A percentile compares a stretch with the other conserved stretches of the same genome.
Conservation (phyloP, 2,113 vertebrate genomes). For the Scomber japonicus region DNA sequence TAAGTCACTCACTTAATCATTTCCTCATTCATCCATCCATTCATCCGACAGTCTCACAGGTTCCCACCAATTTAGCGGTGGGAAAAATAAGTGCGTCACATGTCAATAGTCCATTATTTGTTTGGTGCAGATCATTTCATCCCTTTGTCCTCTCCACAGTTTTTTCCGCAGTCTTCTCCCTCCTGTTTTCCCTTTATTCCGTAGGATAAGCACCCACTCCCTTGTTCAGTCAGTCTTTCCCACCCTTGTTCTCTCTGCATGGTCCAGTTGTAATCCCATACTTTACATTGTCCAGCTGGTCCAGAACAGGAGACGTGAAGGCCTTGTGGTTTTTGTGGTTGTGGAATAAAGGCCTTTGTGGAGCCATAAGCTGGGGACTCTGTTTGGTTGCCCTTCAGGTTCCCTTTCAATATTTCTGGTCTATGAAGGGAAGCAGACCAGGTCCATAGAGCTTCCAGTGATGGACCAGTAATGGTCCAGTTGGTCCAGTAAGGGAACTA, state of each 20-base stretch:
- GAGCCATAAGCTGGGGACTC: conserved; percentile 37
- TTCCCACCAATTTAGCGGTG: conserved; percentile 68
- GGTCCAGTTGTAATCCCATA: conserved; percentile 75
- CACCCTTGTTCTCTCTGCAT: conserved; percentile 45
- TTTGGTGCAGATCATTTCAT: conserved; percentile 57
- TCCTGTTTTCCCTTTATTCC: conserved; percentile 66
- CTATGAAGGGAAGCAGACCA: conserved; percentile 54
- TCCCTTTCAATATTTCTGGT: conserved; percentile 67
- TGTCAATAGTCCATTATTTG: conserved; percentile 68
- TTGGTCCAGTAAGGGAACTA: conserved; percentile 59
- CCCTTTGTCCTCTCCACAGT: conserved; percentile 49
- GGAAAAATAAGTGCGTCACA: conserved; percentile 81
- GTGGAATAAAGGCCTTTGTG: conserved; percentile 55
- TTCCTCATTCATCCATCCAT: conserved; percentile 48
- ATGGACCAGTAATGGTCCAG: conserved; percentile 44
- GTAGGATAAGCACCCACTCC: conserved; percentile 63
- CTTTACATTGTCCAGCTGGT: conserved; percentile 68
- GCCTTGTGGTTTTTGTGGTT: conserved; percentile 61
- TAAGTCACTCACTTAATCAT: conserved; percentile 38
- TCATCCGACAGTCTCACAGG: conserved; percentile 61
- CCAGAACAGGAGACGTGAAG: conserved; percentile 67
- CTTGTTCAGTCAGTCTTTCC: conserved; percentile 67
- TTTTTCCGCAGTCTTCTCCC: conserved; percentile 40
- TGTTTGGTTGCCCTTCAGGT: conserved; percentile 59
- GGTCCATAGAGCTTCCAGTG: conserved; percentile 56